phyloP scores from a whole-genome alignment of 2,888 invertebrate species.

The Sesamia inferens region DNA sequence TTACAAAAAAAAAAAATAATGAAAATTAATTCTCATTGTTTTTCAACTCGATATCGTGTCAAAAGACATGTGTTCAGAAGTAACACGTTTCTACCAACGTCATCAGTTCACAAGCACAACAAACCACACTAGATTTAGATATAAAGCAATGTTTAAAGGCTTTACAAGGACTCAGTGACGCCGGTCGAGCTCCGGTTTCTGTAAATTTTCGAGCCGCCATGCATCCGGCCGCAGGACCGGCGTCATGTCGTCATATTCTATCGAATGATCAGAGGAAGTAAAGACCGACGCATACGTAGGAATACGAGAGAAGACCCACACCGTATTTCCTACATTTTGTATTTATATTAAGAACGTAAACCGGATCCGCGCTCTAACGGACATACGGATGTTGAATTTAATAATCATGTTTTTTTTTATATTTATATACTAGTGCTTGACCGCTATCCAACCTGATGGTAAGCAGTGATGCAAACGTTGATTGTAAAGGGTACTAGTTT shows the following conservation, averaged over 20 bases:
- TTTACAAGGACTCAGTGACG: slow-evolving; percentile 20
- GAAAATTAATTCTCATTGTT: background rate
- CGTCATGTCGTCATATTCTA: background rate
- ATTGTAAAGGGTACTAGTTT: no score
- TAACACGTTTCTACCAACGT: no score
- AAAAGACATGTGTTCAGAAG: background rate
- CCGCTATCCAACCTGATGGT: no score
- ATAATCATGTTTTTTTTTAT: background rate
- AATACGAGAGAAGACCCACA: background rate
- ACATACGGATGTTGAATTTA: background rate
- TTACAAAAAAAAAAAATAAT: background rate
- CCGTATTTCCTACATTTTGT: background rate
- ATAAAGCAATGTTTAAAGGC: slow-evolving; percentile 10
- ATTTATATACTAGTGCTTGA: no score
- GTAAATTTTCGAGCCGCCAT: slow-evolving; percentile 9
- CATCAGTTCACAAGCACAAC: slow-evolving; percentile 16
- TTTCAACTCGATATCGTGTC: no score
- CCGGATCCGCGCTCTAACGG: background rate
- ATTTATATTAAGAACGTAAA: background rate
- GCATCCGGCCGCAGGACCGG: slow-evolving; percentile 20
- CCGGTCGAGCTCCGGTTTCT: slow-evolving; percentile 12
- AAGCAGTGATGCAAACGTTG: no score
- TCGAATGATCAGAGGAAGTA: slow-evolving; percentile 4
- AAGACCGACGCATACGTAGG: background rate
- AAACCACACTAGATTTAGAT: slow-evolving; percentile 11